Evolutionary conservation across 2,888 invertebrate genomes (phyloP).

Genomic region (Phortica okadai): DNA sequence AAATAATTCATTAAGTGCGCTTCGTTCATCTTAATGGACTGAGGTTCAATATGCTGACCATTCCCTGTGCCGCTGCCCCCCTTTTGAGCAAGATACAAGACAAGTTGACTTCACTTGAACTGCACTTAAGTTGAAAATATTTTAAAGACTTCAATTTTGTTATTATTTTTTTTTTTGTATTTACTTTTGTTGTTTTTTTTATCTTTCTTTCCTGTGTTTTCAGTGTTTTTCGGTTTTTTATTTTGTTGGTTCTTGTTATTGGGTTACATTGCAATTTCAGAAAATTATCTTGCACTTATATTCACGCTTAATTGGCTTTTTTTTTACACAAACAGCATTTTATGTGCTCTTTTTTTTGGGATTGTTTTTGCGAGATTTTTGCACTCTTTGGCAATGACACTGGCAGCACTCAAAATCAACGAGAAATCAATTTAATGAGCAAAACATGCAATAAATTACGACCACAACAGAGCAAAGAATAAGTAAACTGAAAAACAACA

Average conservation of each 20-base stretch:
- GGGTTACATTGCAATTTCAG: slow-evolving; percentile 71
- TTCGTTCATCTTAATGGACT: neutral
- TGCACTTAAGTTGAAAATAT: slow-evolving; percentile 71
- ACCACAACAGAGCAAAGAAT: slow-evolving; percentile 4
- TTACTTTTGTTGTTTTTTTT: slow-evolving; percentile 47
- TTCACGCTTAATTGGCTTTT: slow-evolving; percentile 75
- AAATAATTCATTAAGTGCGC: slow-evolving; percentile 39
- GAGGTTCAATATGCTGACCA: too few relatives aligned
- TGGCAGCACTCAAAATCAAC: slow-evolving; percentile 72
- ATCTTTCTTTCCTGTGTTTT: slow-evolving; percentile 24
- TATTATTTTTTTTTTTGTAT: slow-evolving; percentile 52
- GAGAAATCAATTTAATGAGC: slow-evolving; percentile 73
- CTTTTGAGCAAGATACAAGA: slow-evolving; percentile 33
- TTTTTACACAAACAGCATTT: slow-evolving; percentile 46
- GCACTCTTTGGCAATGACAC: slow-evolving; percentile 52
- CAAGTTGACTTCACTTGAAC: slow-evolving; percentile 55
- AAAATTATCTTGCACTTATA: slow-evolving; percentile 75
- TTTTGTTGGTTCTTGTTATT: slow-evolving; percentile 60
- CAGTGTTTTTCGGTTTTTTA: slow-evolving; percentile 5
- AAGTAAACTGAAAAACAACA: slow-evolving; percentile 44
- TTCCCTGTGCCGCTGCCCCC: neutral
- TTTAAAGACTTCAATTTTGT: slow-evolving; percentile 52
- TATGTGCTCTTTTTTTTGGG: slow-evolving; percentile 20
- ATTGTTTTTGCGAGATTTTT: slow-evolving; percentile 16
- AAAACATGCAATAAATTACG: slow-evolving; percentile 70